Evolutionary conservation across 2,888 invertebrate genomes (phyloP), one percentile per base, ranked within the genome.

Genomic region (Chymomyza procnemis): DNA sequence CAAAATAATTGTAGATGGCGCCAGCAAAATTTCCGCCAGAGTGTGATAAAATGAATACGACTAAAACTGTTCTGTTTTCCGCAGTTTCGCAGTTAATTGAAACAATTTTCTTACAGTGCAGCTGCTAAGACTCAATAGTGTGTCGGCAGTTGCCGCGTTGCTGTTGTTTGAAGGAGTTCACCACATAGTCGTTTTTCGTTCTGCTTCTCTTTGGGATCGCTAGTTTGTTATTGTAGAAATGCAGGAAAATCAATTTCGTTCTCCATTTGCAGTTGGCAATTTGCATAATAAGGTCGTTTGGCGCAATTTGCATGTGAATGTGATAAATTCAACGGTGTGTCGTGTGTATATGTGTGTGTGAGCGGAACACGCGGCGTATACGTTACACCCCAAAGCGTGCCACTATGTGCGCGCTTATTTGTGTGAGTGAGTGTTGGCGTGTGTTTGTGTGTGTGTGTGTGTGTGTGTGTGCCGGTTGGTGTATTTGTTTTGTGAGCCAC

Each of bases 241-340:
- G 82, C 78, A 80, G 82, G 82, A 89, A 90, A 90, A 90, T 90
- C 90, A 90, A 90, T 90, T 90, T 90, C 82, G 88, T 90, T 89
- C 89, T 85, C 88, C 90, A 90, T 90, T 90, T 90, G 90, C 90
- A 89, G 89, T 88, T 89, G 89, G 88, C 90, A 89, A 90, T 90
- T 90, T 90, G 90, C 90, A 90, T 90, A 90, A 90, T 90, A 90
- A 90, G 90, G 90, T 89, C 89, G 90, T 90, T 90, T 90, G 88
- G 90, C 88, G 81, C 90, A 89, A 90, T 90, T 90, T 90, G 88
- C 90, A 90, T 90, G 88, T 85, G 89, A 88, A 90, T 90, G 89
- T 87, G 87, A 89, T 89, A 89, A 89, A 89, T 88, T 89, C 82
- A 83, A 80, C 75, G 71, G 65, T 66, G 76, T 79, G 64, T 70